These are phyloP conservation scores for Recurvirostra avosetta DNA, from an alignment of 2,113 vertebrate genomes.

Conservation along the genomic window DNA sequence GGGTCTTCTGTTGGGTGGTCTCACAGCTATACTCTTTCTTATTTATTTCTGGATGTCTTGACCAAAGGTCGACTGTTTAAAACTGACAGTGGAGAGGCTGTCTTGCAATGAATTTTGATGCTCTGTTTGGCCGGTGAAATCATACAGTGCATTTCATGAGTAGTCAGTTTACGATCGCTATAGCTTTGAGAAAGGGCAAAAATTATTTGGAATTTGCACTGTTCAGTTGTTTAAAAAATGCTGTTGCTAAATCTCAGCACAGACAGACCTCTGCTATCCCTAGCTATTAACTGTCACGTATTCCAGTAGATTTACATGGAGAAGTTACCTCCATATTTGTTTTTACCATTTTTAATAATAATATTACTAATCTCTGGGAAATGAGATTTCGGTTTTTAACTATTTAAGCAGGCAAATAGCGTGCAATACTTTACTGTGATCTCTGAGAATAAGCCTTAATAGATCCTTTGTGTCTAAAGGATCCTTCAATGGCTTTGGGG, in stretches of 20 bases:
- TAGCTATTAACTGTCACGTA: not conserved
- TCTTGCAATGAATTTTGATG: not conserved
- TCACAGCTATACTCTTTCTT: not conserved
- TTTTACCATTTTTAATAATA: constrained; percentile 38
- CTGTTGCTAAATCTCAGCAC: not conserved
- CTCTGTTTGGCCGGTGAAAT: not conserved
- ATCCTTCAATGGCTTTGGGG: constrained; percentile 22
- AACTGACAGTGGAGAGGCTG: not conserved
- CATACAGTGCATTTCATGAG: not conserved
- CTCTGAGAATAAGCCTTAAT: constrained; percentile 33
- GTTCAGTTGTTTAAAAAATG: not conserved
- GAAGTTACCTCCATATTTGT: constrained; percentile 15
- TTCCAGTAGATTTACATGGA: not conserved
- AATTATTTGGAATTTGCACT: not conserved
- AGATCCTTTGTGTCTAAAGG: constrained; percentile 11
- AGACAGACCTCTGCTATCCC: not conserved
- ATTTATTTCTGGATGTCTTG: constrained; percentile 46
- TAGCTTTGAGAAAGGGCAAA: not conserved
- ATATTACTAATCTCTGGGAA: constrained; percentile 12
- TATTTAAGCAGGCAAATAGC: not conserved
- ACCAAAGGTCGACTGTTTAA: not conserved
- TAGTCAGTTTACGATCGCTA: not conserved
- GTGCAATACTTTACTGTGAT: constrained; percentile 47
- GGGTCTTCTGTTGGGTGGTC: not conserved
- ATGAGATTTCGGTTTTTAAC: not conserved